Evolutionary conservation across 1,140 invertebrate species (phyloP).

Genomic region (Piezodorus guildinii): DNA sequence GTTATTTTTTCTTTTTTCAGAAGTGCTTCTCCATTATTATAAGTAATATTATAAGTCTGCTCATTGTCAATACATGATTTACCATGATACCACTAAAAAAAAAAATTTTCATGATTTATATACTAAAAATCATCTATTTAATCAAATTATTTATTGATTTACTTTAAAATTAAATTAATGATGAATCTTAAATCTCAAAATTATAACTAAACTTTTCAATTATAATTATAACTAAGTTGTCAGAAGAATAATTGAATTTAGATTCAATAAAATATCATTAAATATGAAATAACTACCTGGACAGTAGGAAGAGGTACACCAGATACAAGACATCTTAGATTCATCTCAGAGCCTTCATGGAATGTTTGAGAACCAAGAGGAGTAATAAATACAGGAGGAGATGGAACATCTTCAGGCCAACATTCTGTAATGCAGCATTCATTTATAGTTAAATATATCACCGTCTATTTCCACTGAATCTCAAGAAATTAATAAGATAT

Average conservation of each 20-base stretch:
- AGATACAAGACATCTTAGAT: conserved; percentile 57
- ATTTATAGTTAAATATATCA: not conserved
- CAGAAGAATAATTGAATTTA: too few relatives aligned
- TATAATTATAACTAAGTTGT: too few relatives aligned
- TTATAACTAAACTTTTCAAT: too few relatives aligned
- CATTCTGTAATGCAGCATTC: conserved; percentile 38
- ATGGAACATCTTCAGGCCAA: conserved; percentile 49
- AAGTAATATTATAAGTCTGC: conserved; percentile 54
- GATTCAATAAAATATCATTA: too few relatives aligned
- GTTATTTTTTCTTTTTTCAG: conserved; percentile 47
- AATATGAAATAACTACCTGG: conserved; percentile 31
- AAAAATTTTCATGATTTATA: too few relatives aligned
- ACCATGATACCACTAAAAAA: conserved; percentile 56
- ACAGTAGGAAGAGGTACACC: conserved; percentile 66
- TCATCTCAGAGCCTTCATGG: conserved; percentile 50
- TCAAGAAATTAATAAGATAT: not conserved
- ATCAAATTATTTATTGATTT: too few relatives aligned
- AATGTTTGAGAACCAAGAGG: conserved; percentile 47
- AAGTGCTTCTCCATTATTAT: conserved; percentile 50
- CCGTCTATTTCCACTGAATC: not conserved
- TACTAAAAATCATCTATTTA: too few relatives aligned
- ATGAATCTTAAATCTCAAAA: too few relatives aligned
- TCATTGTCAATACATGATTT: conserved; percentile 58
- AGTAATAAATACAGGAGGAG: conserved; percentile 49
- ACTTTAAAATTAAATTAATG: too few relatives aligned